Evolutionary conservation across 2,113 vertebrate genomes (phyloP).

Genomic region (Okapia johnstoni): DNA sequence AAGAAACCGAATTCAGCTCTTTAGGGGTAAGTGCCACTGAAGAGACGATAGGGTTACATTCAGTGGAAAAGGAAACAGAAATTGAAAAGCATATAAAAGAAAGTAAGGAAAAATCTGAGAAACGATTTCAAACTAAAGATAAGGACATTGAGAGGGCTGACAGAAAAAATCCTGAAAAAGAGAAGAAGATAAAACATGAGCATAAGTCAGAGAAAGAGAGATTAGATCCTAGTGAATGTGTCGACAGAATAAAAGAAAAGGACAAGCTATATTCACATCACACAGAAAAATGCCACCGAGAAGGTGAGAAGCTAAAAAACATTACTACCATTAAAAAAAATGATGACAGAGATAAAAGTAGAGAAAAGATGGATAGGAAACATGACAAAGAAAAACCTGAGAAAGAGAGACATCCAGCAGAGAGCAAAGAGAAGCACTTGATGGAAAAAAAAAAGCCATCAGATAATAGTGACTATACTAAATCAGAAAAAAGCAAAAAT

Average conservation of each 20-base stretch:
- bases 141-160: slow-evolving; percentile 90
- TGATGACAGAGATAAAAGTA: slow-evolving; percentile 92
- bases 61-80: slow-evolving; percentile 82
- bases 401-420: slow-evolving; percentile 84
- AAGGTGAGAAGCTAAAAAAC: slow-evolving; percentile 90
- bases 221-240: slow-evolving; percentile 85
- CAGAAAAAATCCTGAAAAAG: slow-evolving; percentile 91
- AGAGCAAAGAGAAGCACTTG: slow-evolving; percentile 88
- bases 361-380: slow-evolving; percentile 92
- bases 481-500: slow-evolving; percentile 87
- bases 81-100: slow-evolving; percentile 85
- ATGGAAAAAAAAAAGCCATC: slow-evolving; percentile 87
- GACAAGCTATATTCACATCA: slow-evolving; percentile 83
- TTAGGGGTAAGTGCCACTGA: slow-evolving; percentile 70
- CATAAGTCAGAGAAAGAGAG: slow-evolving; percentile 87
- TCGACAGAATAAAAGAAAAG: slow-evolving; percentile 87
- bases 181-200: slow-evolving; percentile 91
- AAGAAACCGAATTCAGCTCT: slow-evolving; percentile 80
- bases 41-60: slow-evolving; percentile 52
- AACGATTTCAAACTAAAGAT: slow-evolving; percentile 86
- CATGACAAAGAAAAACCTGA: slow-evolving; percentile 90
- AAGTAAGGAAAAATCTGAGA: slow-evolving; percentile 89
- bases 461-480: slow-evolving; percentile 88
- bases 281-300: slow-evolving; percentile 90
- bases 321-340: slow-evolving; percentile 82